Conservation (phyloP, 30 jellyfish, hydroid and myxozoan species). For the Hydra vulgaris region DNA sequence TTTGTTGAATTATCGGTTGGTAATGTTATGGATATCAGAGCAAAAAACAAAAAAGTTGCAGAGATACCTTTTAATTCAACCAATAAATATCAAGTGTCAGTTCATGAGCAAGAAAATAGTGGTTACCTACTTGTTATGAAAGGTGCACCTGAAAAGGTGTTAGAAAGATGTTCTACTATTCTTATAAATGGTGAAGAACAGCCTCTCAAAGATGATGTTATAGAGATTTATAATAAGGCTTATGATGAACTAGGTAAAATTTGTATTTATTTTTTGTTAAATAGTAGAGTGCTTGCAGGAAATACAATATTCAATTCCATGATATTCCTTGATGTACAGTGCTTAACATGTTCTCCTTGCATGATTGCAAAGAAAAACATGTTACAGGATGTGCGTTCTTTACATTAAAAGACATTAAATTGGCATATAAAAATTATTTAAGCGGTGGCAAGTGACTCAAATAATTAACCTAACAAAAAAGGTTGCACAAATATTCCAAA, state of each 20-base stretch:
- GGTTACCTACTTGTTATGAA: slow-evolving; percentile 91
- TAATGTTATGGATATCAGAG: slow-evolving; percentile 42
- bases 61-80: slow-evolving; percentile 99
- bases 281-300: background rate
- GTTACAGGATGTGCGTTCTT: too few species aligned
- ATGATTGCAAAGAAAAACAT: background rate
- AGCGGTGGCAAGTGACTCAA: too few species aligned
- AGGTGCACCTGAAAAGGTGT: slow-evolving; percentile 98
- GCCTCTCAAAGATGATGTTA: slow-evolving; percentile 60
- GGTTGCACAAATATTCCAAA: too few species aligned
- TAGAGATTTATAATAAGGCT: slow-evolving; percentile 79
- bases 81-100: slow-evolving; percentile 93
- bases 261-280: background rate
- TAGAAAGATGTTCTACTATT: slow-evolving; percentile 87
- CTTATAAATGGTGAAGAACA: slow-evolving; percentile 71
- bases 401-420: too few species aligned
- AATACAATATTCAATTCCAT: background rate
- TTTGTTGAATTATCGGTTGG: slow-evolving; percentile 82
- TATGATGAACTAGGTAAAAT: slow-evolving; percentile 54
- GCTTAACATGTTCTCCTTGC: background rate
- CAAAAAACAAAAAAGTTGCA: slow-evolving; percentile 73
- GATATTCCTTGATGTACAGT: background rate
- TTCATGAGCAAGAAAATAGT: slow-evolving; percentile 90
- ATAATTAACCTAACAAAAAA: too few species aligned
- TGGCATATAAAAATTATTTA: too few species aligned